A percentile compares a stretch with the other conserved stretches of the same genome.
phyloP scores from a whole-genome alignment of 2,113 vertebrate genomes.

The Ptyas mucosa region DNA sequence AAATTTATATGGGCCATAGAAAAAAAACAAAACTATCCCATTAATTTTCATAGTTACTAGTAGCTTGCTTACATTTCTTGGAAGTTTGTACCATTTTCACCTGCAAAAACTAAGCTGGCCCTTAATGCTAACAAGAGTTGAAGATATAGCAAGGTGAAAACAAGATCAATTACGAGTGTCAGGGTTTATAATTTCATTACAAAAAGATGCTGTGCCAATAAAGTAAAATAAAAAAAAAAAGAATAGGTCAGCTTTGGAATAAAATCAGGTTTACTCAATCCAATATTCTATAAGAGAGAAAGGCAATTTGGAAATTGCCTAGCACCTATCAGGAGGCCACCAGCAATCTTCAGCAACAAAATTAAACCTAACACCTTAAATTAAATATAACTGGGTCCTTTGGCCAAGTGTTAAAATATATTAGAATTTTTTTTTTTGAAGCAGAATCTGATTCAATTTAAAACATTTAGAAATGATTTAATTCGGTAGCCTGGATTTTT shows the following conservation, averaged over 20 bases:
- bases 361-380: neutral
- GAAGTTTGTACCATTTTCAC: neutral
- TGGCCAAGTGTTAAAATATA: neutral
- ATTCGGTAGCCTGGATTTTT: neutral
- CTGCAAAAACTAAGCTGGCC: neutral
- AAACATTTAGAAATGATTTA: neutral
- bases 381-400: neutral
- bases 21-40: too few relatives aligned
- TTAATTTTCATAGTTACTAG: neutral
- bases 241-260: neutral
- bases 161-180: constrained; percentile 12
- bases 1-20: neutral
- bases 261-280: neutral
- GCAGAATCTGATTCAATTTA: constrained; percentile 4
- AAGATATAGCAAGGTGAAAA: constrained; percentile 10
- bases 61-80: neutral
- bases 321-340: neutral
- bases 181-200: neutral
- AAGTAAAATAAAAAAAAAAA: constrained; percentile 18
- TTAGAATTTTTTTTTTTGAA: neutral
- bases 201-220: neutral
- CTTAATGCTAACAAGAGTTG: neutral
- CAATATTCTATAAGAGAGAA: neutral
- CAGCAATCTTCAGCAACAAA: constrained; percentile 6
- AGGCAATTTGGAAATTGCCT: constrained; percentile 24